Evolutionary conservation across 1,140 invertebrate genomes (phyloP).

Genomic region (Ylistrum balloti): DNA sequence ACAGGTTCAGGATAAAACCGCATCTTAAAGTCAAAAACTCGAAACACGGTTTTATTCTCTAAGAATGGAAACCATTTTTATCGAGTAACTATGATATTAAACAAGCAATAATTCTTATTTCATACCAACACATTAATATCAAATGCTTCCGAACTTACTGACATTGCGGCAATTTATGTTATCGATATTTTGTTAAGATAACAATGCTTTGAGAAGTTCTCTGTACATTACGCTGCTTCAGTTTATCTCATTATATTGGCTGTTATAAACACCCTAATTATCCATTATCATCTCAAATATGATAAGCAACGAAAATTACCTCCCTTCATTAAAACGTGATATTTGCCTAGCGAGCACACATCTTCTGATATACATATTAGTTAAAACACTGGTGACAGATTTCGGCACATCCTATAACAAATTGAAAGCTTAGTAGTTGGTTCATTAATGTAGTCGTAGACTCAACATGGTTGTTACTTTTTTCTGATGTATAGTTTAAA

Average conservation of each 20-base stretch:
- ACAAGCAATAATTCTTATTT: no score
- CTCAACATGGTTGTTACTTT: no score
- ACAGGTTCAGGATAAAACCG: no score
- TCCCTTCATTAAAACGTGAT: background rate
- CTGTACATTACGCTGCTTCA: background rate
- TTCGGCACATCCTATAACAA: background rate
- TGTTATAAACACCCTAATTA: slow-evolving; percentile 35
- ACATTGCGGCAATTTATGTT: no score
- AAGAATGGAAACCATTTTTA: no score
- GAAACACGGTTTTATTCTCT: no score
- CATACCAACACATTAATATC: no score
- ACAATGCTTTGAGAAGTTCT: slow-evolving; percentile 1
- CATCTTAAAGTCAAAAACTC: no score
- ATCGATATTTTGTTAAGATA: background rate
- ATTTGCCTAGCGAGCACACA: background rate
- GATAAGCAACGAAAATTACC: background rate
- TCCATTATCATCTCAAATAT: slow-evolving; percentile 12
- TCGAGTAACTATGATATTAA: no score
- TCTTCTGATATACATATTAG: background rate
- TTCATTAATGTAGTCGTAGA: background rate
- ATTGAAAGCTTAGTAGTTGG: background rate
- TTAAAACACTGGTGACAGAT: background rate
- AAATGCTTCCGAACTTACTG: no score
- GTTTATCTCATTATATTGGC: background rate
- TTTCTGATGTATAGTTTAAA: no score